These are phyloP conservation scores for Girardinus metallicus DNA, from an alignment of 2,797 vertebrate genomes.

Conservation along the genomic window DNA sequence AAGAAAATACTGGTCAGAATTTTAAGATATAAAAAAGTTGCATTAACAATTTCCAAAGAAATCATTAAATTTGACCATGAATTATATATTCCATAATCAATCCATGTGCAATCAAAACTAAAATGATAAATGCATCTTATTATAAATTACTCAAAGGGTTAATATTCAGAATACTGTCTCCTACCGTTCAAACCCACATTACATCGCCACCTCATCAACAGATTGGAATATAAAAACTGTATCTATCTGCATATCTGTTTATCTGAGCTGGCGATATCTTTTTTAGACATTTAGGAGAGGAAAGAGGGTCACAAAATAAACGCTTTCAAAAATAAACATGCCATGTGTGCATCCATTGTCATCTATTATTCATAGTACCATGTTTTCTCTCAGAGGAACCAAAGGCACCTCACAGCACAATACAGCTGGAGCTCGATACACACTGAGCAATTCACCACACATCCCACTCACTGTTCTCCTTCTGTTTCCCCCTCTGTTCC, in stretches of 20 bases:
- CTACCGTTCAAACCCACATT: background rate
- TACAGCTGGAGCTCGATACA: slow-evolving; percentile 50
- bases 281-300: slow-evolving; percentile 12
- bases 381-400: slow-evolving; percentile 52
- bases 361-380: slow-evolving; percentile 59
- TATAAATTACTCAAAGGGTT: background rate
- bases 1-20: background rate
- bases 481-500: slow-evolving; percentile 25
- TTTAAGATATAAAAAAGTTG: background rate
- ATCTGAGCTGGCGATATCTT: slow-evolving; percentile 9
- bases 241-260: slow-evolving; percentile 7
- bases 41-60: background rate
- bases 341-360: slow-evolving; percentile 28
- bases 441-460: slow-evolving; percentile 56
- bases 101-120: background rate
- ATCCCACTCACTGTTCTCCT: slow-evolving; percentile 54
- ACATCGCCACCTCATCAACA: background rate
- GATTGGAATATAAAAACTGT: slow-evolving; percentile 1
- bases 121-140: background rate
- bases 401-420: slow-evolving; percentile 52
- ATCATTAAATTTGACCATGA: background rate
- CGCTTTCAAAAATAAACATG: slow-evolving; percentile 45
- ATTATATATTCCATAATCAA: background rate
- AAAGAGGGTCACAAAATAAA: slow-evolving; percentile 25
- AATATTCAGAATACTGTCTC: background rate